Conservation (phyloP, 2,797 vertebrate species). For the Rhynchotus rufescens region DNA sequence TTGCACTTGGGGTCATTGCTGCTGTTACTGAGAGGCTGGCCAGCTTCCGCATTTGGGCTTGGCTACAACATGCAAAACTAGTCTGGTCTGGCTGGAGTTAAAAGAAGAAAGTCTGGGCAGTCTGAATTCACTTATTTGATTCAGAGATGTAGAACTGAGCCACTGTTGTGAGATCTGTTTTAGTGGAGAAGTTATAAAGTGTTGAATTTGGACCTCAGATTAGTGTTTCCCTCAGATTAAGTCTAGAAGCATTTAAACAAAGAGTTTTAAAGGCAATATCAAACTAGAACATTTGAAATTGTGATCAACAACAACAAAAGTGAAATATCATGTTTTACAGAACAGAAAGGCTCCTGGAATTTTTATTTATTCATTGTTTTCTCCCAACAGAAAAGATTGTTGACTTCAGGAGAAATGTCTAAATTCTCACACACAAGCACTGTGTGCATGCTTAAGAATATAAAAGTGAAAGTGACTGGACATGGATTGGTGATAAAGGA, state of each 20-base stretch:
- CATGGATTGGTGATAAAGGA: slow-evolving; percentile 34
- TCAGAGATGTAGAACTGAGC: background rate
- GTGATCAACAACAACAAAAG: background rate
- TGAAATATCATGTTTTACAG: background rate
- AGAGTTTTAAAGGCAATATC: background rate
- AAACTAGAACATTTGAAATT: background rate
- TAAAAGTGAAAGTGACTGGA: slow-evolving; percentile 25
- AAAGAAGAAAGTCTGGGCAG: background rate
- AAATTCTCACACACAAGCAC: background rate
- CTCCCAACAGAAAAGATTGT: background rate
- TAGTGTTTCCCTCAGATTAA: background rate
- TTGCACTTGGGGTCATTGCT: background rate
- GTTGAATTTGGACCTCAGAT: background rate
- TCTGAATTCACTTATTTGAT: background rate
- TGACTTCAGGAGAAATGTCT: background rate
- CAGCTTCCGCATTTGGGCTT: background rate
- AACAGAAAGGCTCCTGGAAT: background rate
- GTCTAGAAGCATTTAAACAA: background rate
- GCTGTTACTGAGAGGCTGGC: background rate
- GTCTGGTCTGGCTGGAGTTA: background rate
- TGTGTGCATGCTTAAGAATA: background rate
- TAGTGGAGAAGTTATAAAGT: background rate
- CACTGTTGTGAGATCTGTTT: background rate
- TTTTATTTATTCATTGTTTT: slow-evolving; percentile 4
- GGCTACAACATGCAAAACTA: background rate